Base-by-base conservation (phyloP, 1,140 invertebrate genomes). In the Belonocnema kinseyi region DNA sequence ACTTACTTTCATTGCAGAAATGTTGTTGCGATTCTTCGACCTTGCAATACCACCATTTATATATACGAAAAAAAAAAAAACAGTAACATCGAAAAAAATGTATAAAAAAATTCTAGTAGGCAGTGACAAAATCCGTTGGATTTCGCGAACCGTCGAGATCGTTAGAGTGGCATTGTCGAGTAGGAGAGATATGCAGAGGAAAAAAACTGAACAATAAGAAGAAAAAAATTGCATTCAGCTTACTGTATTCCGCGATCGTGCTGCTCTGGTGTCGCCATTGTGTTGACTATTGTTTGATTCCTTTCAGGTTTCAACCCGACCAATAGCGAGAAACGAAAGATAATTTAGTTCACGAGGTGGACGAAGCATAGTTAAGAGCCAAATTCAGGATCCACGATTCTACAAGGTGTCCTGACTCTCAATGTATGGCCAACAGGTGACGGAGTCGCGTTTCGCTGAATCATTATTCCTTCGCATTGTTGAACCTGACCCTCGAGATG, bases 261-360 rank as follows among this genome's bases (percentile, higher is more conserved):
- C 17, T 52, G 12, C 53, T 19, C 72, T 83, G 70, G 61, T 52
- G 52, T 73, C 51, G 73, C 53, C 71, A 84, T 81, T 84, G 83
- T 84, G 74, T 46, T 58, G 46, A 5, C n/a, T 58, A 83, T 85
- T 85, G 84, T 85, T 82, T 85, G 84, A 85, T 78, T 80, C 76
- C 78, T 82, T 73, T 53, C 75, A 70, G 72, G 19, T 77, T 21
- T 77, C 76, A 77, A 77, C 76, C 71, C 71, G 76, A 77, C 72
- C 17, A 77, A 19, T 33, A 33, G 26, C 40, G 71, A 46, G 40
- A 46, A 46, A 46, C 58, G 54, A 77, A 73, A 51, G 56, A 77
- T 66, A 77, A 73, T 73, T 66, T 52, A 17, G 61, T 66, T 54
- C 26, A 46, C 26, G n/a, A 54, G 71, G 40, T 52, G 46, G 50